Evolutionary conservation across 1,140 invertebrate genomes (phyloP).

Genomic region (Mya arenaria): DNA sequence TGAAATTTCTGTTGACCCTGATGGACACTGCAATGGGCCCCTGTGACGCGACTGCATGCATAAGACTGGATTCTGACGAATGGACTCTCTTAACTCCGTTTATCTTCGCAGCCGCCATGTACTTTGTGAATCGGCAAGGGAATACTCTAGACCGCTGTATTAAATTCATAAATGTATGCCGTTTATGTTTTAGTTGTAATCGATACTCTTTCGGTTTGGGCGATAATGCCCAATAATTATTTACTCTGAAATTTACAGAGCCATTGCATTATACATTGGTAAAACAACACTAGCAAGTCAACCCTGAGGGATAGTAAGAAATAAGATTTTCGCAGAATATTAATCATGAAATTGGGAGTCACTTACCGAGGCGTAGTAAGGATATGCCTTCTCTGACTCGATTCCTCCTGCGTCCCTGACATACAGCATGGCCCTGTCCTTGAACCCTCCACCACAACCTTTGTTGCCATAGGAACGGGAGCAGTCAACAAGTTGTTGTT

Average conservation of each 20-base stretch:
- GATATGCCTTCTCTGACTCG: neutral
- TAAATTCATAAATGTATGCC: too few species aligned
- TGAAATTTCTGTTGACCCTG: neutral
- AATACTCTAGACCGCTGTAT: too few species aligned
- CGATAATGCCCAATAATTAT: neutral
- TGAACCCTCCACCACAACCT: neutral
- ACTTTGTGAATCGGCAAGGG: neutral
- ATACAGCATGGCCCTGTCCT: neutral
- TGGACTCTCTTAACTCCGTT: neutral
- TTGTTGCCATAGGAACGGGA: constrained; percentile 3
- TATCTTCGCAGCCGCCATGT: neutral
- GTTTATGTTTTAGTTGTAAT: neutral
- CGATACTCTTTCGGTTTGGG: neutral
- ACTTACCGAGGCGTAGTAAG: constrained; percentile 4
- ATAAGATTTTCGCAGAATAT: neutral
- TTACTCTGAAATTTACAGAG: neutral
- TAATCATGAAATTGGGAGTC: too few species aligned
- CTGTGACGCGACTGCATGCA: neutral
- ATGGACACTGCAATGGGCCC: neutral
- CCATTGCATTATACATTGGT: neutral
- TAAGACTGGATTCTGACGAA: neutral
- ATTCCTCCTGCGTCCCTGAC: neutral
- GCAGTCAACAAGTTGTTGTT: constrained; percentile 21
- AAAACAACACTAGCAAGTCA: neutral
- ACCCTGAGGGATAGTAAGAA: neutral